Evolutionary conservation across 2,888 invertebrate species (phyloP), one percentile per base, ranked within the genome.

Genomic region (Eilema depressum): DNA sequence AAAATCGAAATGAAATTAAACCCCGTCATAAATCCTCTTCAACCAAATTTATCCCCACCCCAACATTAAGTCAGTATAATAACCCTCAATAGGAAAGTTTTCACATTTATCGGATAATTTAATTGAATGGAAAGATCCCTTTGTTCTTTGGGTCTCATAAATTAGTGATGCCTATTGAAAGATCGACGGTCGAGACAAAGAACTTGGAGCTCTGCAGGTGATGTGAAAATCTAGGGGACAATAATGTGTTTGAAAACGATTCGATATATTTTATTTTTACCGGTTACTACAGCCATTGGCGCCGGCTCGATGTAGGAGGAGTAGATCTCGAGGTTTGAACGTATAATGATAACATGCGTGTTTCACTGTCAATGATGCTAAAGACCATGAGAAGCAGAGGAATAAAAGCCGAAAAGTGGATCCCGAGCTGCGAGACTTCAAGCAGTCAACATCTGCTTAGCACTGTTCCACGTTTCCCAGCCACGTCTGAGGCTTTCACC

Each of bases 81-180:
- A 73, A 68, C 61, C 37, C 67, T 67, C 64, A 70, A 77, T 71
- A 66, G 63, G 63, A 79, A 83, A 83, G 82, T 83, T 83, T 82
- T 64, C 79, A 57, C 75, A 82, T 83, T 82, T 76, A 82, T 74
- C 77, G 82, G 66, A 79, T 79, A 78, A 83, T 83, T 83, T 75
- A 83, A 83, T 83, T 83, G 82, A 83, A 78, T 75, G 69, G 78
- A 79, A 78, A 75, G 63, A 67, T 41, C 56, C 77, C 64, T 82
- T 83, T 83, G 83, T 82, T 75, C 82, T 73, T 76, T 75, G 69
- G 71, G 78, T 68, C 67, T 69, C 65, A 76, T 82, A 83, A 83
- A 78, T 81, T 78, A 71, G 70, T 53, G 74, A 41, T 30, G 37
- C 67, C 73, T 56, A 77, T 72, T 76, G 75, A 76, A 72, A 72